Evolutionary conservation across 2,113 vertebrate species (phyloP).

Genomic region (Lasiurus borealis): DNA sequence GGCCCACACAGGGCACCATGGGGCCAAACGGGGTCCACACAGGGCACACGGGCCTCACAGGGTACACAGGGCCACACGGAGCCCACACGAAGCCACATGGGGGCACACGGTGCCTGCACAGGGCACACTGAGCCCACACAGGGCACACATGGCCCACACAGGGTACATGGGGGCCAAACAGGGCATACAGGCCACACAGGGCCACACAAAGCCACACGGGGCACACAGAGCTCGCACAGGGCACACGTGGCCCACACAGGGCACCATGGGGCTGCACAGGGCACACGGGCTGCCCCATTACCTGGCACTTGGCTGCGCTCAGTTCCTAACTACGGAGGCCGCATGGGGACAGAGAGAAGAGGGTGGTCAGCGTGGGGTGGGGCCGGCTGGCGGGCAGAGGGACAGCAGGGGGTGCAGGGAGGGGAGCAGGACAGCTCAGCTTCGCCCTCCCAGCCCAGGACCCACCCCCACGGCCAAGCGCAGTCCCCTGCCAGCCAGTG

Average conservation of each 20-base stretch:
- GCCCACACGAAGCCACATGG: no score
- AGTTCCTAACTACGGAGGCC: constrained; percentile 97
- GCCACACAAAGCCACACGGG: not conserved
- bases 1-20: no score
- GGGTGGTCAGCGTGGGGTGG: constrained; percentile 81
- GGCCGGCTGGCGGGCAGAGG: constrained; percentile 62
- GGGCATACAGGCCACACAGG: not conserved
- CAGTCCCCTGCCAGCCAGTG: not conserved
- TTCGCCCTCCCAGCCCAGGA: not conserved
- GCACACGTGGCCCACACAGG: no score
- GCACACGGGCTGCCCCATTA: constrained; percentile 85
- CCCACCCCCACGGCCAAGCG: rapidly evolving
- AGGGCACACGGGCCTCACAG: no score
- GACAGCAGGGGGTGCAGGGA: not conserved
- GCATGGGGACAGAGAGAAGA: constrained; percentile 85
- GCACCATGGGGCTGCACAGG: no score
- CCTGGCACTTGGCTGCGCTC: constrained; percentile 94
- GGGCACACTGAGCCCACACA: not conserved
- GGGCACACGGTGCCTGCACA: not conserved
- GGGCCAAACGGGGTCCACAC: no score
- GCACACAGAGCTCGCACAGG: not conserved
- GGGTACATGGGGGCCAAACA: not conserved
- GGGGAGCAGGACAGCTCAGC: not conserved
- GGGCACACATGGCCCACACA: no score
- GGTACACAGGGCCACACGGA: no score